Conservation (phyloP, 2,888 invertebrate species). For the Falcaria lacertinaria region DNA sequence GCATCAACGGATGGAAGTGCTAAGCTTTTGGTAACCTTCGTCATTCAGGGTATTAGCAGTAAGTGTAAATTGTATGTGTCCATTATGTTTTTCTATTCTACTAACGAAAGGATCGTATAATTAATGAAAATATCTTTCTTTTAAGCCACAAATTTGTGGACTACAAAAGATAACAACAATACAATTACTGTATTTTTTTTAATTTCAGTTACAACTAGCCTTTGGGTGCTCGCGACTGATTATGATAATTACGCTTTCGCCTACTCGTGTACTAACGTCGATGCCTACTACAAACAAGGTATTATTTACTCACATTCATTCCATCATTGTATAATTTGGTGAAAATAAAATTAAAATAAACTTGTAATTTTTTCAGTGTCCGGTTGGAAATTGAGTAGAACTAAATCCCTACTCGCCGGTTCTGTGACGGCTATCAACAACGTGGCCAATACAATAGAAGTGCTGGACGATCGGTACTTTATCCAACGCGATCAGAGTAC, state of each 20-base stretch:
- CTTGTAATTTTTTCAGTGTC: conserved; percentile 32
- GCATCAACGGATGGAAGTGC: conserved; percentile 58
- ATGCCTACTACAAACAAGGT: conserved; percentile 66
- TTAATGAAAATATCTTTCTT: too few species aligned
- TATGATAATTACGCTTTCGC: conserved; percentile 82
- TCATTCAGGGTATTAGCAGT: conserved; percentile 69
- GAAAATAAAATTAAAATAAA: neutral
- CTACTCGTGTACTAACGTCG: conserved; percentile 81
- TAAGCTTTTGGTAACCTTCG: conserved; percentile 79
- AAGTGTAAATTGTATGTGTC: conserved; percentile 22
- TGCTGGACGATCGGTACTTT: conserved; percentile 44
- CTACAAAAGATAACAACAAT: too few species aligned
- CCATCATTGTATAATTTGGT: neutral
- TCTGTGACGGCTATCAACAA: conserved; percentile 33
- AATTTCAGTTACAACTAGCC: conserved; percentile 49
- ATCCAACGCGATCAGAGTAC: conserved; percentile 38
- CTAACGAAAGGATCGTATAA: too few species aligned
- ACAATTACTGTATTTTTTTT: too few species aligned
- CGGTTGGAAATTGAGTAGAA: conserved; percentile 60
- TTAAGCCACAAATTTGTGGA: too few species aligned
- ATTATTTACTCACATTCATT: conserved; percentile 14
- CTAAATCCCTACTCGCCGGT: conserved; percentile 25
- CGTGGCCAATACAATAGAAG: conserved; percentile 27
- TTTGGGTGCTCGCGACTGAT: conserved; percentile 84
- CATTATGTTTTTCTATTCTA: conserved; percentile 30